Evolutionary conservation across 2,888 invertebrate species (phyloP).

Genomic region (Clusia tigrina): DNA sequence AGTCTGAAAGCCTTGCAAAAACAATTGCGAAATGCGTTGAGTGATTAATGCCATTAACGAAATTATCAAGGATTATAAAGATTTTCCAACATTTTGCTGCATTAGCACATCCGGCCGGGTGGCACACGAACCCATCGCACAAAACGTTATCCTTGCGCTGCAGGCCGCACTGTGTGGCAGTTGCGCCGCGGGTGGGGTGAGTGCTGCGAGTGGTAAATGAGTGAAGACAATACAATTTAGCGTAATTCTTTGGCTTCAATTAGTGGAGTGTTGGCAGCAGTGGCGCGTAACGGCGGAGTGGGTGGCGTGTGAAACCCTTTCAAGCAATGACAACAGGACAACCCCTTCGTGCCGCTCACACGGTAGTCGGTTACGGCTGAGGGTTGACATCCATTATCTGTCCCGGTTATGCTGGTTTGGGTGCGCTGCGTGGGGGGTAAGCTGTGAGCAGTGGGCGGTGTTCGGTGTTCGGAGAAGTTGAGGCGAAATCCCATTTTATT

Average conservation of each 20-base stretch:
- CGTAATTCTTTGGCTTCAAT: conserved; percentile 61
- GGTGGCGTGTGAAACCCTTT: conserved; percentile 33
- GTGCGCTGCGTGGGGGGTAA: neutral
- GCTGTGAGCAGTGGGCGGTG: neutral
- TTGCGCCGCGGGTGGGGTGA: neutral
- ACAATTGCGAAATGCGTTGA: conserved; percentile 38
- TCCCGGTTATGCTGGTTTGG: neutral
- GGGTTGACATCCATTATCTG: conserved; percentile 39
- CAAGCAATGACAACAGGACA: conserved; percentile 26
- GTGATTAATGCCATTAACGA: conserved; percentile 64
- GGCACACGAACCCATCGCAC: too few relatives aligned
- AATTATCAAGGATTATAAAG: conserved; percentile 62
- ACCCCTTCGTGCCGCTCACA: conserved; percentile 34
- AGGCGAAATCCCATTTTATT: too few relatives aligned
- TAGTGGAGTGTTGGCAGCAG: conserved; percentile 53
- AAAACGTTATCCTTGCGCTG: conserved; percentile 39
- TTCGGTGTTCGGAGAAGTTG: too few relatives aligned
- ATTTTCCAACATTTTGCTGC: conserved; percentile 55
- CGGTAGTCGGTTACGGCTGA: conserved; percentile 32
- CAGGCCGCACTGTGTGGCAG: conserved; percentile 40
- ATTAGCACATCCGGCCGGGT: conserved; percentile 17
- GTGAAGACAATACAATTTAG: conserved; percentile 61
- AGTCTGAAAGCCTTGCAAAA: conserved; percentile 21
- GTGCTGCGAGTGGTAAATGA: conserved; percentile 28
- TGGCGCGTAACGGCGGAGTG: conserved; percentile 33